Evolutionary conservation across 2,113 vertebrate species (phyloP).

Genomic region (Equus quagga): DNA sequence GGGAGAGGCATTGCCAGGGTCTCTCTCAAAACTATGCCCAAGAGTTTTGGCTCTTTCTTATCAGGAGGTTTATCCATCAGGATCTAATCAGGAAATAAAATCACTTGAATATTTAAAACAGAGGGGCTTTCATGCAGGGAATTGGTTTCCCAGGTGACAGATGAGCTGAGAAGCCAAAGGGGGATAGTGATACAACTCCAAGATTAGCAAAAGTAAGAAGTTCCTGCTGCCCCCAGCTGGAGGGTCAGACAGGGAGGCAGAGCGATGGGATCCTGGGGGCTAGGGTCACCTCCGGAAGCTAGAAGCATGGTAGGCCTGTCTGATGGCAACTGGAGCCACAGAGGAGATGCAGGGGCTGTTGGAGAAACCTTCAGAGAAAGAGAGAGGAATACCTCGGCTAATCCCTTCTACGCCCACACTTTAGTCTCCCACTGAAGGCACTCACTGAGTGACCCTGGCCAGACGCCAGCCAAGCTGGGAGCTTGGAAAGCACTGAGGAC

Average conservation of each 20-base stretch:
- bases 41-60: neutral
- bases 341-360: neutral
- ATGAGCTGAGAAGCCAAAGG: neutral
- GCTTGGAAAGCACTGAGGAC: neutral
- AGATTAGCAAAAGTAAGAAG: neutral
- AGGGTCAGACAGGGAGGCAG: neutral
- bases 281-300: neutral
- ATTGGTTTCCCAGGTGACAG: neutral
- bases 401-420: no score
- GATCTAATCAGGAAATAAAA: conserved; percentile 47
- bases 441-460: neutral
- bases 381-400: neutral
- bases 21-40: neutral
- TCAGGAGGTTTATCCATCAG: neutral
- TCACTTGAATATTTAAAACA: neutral
- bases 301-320: neutral
- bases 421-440: neutral
- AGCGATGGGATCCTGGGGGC: neutral
- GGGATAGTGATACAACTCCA: neutral
- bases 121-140: neutral
- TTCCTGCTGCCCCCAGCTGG: neutral
- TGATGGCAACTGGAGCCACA: neutral
- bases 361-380: neutral
- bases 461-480: neutral
- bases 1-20: neutral